These are phyloP conservation scores for Thamnophis elegans DNA, from an alignment of 2,797 vertebrate species.

Conservation along the genomic window DNA sequence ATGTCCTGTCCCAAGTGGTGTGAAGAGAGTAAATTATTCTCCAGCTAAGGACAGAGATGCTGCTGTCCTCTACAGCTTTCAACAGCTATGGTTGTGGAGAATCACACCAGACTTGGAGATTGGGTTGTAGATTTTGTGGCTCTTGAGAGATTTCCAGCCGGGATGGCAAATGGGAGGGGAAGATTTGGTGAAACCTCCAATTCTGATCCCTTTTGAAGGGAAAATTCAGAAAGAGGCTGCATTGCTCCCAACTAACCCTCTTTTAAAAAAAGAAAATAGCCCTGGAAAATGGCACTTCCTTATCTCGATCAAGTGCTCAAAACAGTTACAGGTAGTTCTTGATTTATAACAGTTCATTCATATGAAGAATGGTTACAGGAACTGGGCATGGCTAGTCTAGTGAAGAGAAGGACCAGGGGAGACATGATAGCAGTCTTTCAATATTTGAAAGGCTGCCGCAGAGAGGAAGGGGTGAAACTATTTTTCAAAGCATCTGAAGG, in stretches of 20 bases:
- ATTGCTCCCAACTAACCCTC: neutral
- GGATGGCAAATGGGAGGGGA: neutral
- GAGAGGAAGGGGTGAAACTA: no score
- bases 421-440: no score
- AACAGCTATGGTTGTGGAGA: neutral
- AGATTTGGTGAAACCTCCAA: neutral
- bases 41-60: neutral
- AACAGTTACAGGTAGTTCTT: neutral
- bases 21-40: neutral
- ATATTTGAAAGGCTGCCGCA: no score
- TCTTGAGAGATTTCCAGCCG: neutral
- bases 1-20: neutral
- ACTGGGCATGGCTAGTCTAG: no score
- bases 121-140: neutral
- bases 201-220: neutral
- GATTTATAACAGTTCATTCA: neutral
- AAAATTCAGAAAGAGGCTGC: neutral
- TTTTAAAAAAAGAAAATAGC: neutral
- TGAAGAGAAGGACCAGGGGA: no score
- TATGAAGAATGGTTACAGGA: no score
- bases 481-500: no score
- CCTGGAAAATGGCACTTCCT: neutral
- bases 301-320: neutral
- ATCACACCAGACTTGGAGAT: neutral
- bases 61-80: neutral